Evolutionary conservation across 2,113 vertebrate genomes (phyloP).

Genomic region (Sus scrofa): DNA sequence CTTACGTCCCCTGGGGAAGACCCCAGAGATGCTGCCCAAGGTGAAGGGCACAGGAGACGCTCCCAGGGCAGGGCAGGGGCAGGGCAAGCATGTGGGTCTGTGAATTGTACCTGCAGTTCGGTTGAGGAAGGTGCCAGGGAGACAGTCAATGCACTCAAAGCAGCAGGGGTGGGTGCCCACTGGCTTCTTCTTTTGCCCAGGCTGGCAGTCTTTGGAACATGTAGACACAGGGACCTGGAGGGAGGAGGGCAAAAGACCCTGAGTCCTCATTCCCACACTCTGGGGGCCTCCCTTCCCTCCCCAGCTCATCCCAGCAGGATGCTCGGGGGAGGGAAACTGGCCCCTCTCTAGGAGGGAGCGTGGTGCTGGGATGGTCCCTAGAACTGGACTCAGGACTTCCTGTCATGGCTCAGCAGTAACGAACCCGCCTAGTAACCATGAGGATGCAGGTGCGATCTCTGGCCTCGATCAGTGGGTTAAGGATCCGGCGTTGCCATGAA

Average conservation of each 20-base stretch:
- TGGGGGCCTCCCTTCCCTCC: accelerated
- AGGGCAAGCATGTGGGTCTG: accelerated
- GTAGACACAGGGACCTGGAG: conserved; percentile 87
- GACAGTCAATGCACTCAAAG: conserved; percentile 90
- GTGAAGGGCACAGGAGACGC: not conserved
- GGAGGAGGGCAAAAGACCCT: not conserved
- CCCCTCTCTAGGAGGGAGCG: not conserved
- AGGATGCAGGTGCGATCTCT: no score
- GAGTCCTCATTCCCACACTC: not conserved
- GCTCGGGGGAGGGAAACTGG: not conserved
- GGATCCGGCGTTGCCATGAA: no score
- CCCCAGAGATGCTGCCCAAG: not conserved
- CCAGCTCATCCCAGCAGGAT: accelerated
- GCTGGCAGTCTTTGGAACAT: conserved; percentile 89
- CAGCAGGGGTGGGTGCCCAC: conserved; percentile 89
- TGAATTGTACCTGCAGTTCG: conserved; percentile 78
- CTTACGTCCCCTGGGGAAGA: not conserved
- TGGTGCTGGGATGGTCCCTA: no score
- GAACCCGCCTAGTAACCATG: not conserved
- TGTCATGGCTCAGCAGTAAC: no score
- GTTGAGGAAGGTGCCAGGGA: conserved; percentile 88
- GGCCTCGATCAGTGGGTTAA: no score
- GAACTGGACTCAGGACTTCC: not conserved
- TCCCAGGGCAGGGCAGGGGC: not conserved
- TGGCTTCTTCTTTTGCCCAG: conserved; percentile 86